Evolutionary conservation across 1,140 invertebrate genomes (phyloP), one percentile per base, ranked within the genome.

Genomic region (Drosophila simulans): DNA sequence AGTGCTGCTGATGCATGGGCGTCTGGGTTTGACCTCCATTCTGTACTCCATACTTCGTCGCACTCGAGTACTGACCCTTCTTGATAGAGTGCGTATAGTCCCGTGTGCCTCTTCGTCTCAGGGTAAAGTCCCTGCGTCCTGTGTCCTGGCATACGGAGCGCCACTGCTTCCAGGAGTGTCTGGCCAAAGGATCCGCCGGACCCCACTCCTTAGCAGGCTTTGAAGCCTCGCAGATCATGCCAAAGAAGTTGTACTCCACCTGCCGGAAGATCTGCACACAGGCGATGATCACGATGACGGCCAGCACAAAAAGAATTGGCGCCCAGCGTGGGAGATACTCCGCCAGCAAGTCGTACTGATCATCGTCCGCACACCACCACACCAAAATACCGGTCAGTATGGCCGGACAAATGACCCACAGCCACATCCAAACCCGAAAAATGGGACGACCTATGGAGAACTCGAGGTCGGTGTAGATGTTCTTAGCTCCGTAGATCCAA

Each of bases 31-130:
- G 77, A 13, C 77, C 57, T 2, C 86, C 66, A 5, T 91, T 75
- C 49, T 66, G 62, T 5, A 57, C 64, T 37, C 54, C 80, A 10
- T 89, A 84, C 68, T 88, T 88, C 25, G 88, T 71, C 11, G 76
- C 84, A 53, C 66, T 77, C 11, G 84, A 80, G 35, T 89, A 91
- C 76, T 76, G 74, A 0, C 91, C 91, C 49, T 91, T 91, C 72
- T 94, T 94, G 34, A 94, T 93, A 2, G 94, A 94, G 86, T 94
- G 93, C 2, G 94, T 94, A 69, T 94, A 95, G 45, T 94, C 94
- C 27, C 93, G 91, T 0, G 94, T 95, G 10, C 94, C 94, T 1
- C 94, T 91, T n/a, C 94, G 86, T 48, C 94, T 93, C 25, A 95
- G 75, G 0, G 94, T 94, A 52, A 94, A 94, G 74, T 95, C 94